Conservation (phyloP, 92 coral and sea anemone species). For the Zoanthus gigantus region DNA sequence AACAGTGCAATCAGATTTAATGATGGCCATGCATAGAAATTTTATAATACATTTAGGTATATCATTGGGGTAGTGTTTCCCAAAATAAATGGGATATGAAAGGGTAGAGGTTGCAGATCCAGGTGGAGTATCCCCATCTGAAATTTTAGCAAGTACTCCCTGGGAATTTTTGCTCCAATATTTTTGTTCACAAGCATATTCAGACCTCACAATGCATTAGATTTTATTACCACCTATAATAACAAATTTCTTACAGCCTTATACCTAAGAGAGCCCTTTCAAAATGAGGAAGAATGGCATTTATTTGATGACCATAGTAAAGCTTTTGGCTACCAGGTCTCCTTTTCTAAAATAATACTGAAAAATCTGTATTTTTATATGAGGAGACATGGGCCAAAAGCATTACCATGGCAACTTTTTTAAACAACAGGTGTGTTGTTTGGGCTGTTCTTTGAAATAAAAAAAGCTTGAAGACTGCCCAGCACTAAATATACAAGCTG, state of each 20-base stretch:
- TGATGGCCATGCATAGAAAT: not conserved
- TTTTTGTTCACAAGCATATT: not conserved
- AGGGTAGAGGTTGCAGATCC: not conserved
- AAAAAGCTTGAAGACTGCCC: not conserved
- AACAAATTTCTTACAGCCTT: not conserved
- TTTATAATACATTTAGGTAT: not conserved
- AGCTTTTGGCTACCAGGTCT: not conserved
- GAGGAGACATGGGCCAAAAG: constrained; percentile 1
- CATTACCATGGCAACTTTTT: constrained; percentile 1
- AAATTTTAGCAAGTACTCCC: not conserved
- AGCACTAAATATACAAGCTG: not conserved
- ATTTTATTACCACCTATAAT: constrained; percentile 1
- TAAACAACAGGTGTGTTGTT: not conserved
- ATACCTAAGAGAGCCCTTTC: not conserved
- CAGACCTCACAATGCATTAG: not conserved
- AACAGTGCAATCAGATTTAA: not conserved
- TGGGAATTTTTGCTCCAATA: not conserved
- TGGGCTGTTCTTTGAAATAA: not conserved
- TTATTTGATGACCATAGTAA: not conserved
- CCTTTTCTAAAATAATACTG: constrained; percentile 2
- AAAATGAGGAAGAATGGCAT: not conserved
- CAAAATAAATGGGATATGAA: constrained; percentile 1
- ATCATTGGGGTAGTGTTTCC: not conserved
- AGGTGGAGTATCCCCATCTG: not conserved
- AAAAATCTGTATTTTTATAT: not conserved